Evolutionary conservation across 2,888 invertebrate genomes (phyloP).

Genomic region (Allophyes oxyacanthae): DNA sequence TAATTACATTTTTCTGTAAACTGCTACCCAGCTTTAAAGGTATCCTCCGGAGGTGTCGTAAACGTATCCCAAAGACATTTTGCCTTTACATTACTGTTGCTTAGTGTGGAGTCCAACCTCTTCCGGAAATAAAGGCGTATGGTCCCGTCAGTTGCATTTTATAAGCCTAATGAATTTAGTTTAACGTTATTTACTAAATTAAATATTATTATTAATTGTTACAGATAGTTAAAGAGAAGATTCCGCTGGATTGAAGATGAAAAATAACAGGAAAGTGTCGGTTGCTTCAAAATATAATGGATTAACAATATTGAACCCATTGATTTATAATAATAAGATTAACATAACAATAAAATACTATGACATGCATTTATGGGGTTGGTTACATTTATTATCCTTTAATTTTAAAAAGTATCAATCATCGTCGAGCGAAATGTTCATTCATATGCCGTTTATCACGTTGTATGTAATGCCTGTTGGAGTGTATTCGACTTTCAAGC

Average conservation of each 20-base stretch:
- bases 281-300: conserved; percentile 51
- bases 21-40: too few relatives aligned
- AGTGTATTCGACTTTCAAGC: conserved; percentile 95
- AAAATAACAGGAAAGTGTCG: conserved; percentile 54
- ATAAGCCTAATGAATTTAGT: too few relatives aligned
- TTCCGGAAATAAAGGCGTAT: too few relatives aligned
- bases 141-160: too few relatives aligned
- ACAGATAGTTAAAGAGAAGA: conserved; percentile 93
- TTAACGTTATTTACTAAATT: conserved; percentile 8
- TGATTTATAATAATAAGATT: conserved; percentile 11
- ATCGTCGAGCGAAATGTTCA: conserved; percentile 94
- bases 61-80: too few relatives aligned
- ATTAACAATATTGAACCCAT: conserved; percentile 37
- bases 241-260: conserved; percentile 90
- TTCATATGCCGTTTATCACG: conserved; percentile 94
- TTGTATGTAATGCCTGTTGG: conserved; percentile 97
- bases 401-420: conserved; percentile 35
- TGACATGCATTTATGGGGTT: conserved; percentile 16
- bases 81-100: too few relatives aligned
- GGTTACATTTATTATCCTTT: conserved; percentile 34
- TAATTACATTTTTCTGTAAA: too few relatives aligned
- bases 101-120: too few relatives aligned
- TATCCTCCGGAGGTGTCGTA: too few relatives aligned
- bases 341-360: conserved; percentile 39
- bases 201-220: conserved; percentile 67